Evolutionary conservation across 2,797 vertebrate species (phyloP).

Genomic region (Allobates femoralis): DNA sequence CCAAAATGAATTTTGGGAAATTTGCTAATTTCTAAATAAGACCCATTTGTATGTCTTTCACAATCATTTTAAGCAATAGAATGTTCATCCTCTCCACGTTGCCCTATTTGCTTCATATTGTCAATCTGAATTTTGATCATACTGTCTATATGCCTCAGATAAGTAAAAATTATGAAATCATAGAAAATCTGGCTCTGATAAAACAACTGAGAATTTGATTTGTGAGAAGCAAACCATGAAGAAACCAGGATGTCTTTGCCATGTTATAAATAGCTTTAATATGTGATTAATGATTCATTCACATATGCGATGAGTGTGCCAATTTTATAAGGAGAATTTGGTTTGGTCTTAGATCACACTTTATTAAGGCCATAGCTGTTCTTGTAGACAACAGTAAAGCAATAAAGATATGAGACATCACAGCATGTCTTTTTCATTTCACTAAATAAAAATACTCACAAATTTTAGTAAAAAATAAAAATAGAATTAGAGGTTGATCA

Average conservation of each 20-base stretch:
- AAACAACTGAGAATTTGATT: background rate
- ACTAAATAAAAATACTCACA: background rate
- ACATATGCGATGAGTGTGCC: background rate
- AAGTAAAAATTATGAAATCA: background rate
- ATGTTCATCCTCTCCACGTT: background rate
- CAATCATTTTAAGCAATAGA: background rate
- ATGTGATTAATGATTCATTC: slow-evolving; percentile 1
- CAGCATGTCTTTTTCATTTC: background rate
- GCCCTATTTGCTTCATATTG: background rate
- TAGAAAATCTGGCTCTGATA: background rate
- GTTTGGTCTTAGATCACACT: background rate
- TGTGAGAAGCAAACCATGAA: background rate
- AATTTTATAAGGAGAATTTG: background rate
- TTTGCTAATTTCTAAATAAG: background rate
- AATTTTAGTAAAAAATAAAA: slow-evolving; percentile 5
- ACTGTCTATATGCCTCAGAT: background rate
- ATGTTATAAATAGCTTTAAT: slow-evolving; percentile 1
- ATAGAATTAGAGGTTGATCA: background rate
- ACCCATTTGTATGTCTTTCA: background rate
- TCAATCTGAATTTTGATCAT: background rate
- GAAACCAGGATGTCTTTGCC: background rate
- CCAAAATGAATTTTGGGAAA: background rate
- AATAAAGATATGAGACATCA: background rate
- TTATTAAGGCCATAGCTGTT: background rate
- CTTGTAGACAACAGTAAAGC: background rate